Evolutionary conservation across 2,797 vertebrate genomes (phyloP).

Genomic region (Onychomys arenicola): DNA sequence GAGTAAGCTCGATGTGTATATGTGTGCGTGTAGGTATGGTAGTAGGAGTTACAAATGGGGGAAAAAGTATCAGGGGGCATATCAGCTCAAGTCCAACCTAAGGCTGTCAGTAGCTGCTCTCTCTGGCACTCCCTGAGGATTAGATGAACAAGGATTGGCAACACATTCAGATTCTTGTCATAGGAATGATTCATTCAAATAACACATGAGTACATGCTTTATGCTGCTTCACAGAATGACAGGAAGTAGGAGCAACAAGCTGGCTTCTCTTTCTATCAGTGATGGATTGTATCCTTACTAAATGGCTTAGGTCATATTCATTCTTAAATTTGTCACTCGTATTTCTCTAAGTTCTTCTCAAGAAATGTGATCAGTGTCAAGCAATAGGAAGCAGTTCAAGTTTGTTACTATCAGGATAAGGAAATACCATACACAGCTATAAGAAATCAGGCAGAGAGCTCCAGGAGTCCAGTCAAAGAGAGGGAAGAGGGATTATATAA

Average conservation of each 20-base stretch:
- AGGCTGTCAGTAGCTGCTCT: neutral
- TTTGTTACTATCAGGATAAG: neutral
- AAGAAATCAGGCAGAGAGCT: no score
- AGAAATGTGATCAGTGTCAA: slow-evolving; percentile 6
- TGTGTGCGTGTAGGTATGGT: neutral
- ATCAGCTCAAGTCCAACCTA: neutral
- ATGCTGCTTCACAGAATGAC: slow-evolving; percentile 26
- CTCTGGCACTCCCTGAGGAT: neutral
- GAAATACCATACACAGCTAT: neutral
- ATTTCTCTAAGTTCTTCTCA: slow-evolving; percentile 38
- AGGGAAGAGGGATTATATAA: no score
- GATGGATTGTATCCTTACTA: neutral
- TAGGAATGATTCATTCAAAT: slow-evolving; percentile 60
- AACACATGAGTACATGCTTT: slow-evolving; percentile 25
- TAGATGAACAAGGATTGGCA: neutral
- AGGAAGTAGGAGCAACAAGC: slow-evolving; percentile 35
- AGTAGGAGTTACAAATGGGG: neutral
- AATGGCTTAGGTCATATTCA: slow-evolving; percentile 15
- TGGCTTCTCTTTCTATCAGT: neutral
- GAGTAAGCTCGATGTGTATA: neutral
- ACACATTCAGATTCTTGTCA: slow-evolving; percentile 51
- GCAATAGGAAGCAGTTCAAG: slow-evolving; percentile 4
- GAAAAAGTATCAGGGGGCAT: neutral
- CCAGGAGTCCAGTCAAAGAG: no score
- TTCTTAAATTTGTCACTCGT: slow-evolving; percentile 22